Percentiles rank a stretch among this genome's conserved stretches.
Evolutionary conservation across 2,113 vertebrate species (phyloP).

Genomic region (Paradisaea rubra): DNA sequence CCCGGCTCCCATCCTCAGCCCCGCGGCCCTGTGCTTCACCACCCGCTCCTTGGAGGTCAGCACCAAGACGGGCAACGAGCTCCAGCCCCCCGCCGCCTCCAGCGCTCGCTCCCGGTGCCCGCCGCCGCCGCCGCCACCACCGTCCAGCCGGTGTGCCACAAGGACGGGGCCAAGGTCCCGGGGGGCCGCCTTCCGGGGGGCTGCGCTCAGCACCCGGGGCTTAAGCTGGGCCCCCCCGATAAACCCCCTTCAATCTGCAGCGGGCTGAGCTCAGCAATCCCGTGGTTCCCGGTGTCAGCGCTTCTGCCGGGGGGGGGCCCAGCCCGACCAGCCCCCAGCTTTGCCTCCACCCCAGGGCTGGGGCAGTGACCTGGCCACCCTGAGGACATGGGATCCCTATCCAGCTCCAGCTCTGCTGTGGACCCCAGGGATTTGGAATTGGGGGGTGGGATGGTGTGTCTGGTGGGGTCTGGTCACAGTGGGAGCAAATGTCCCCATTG

Average conservation of each 20-base stretch:
- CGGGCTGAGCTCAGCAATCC: constrained; percentile 64
- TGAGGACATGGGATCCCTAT: neutral
- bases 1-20: constrained; percentile 86
- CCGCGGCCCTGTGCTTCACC: neutral
- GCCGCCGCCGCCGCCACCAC: neutral
- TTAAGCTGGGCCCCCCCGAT: constrained; percentile 17
- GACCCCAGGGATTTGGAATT: accelerated
- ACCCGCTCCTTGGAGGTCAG: constrained; percentile 21
- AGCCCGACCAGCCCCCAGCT: neutral
- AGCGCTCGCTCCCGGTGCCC: constrained; percentile 11
- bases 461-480: too few species aligned
- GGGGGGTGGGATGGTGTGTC: neutral
- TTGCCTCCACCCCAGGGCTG: neutral
- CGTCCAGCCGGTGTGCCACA: constrained; percentile 74
- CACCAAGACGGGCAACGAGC: neutral
- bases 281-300: neutral
- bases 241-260: constrained; percentile 60
- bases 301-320: neutral
- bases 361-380: neutral
- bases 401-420: neutral
- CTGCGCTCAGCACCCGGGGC: constrained; percentile 74
- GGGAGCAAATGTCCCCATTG: neutral
- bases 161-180: constrained; percentile 76
- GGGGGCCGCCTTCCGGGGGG: constrained; percentile 55
- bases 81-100: constrained; percentile 22